Evolutionary conservation across 2,888 invertebrate genomes (phyloP).

Genomic region (Trichopria drosophilae): DNA sequence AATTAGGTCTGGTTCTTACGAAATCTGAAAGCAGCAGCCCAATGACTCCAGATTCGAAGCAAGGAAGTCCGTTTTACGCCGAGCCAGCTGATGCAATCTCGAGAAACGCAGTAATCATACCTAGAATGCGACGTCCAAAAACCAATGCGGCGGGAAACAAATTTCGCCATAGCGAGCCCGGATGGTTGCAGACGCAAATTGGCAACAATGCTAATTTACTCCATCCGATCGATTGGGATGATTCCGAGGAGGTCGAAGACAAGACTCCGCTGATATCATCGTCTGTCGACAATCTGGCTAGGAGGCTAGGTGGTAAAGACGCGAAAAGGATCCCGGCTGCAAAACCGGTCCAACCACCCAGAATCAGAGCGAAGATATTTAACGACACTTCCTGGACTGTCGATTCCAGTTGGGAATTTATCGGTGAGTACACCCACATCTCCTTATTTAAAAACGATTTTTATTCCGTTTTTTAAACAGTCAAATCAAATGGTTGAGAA

Average conservation of each 20-base stretch:
- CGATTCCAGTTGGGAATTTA: slow-evolving; percentile 90
- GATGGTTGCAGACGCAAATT: slow-evolving; percentile 46
- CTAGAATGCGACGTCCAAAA: slow-evolving; percentile 38
- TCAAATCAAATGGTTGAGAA: no score
- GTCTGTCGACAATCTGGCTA: slow-evolving; percentile 69
- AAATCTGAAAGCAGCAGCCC: slow-evolving; percentile 53
- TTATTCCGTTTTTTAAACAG: no score
- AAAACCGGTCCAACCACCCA: slow-evolving; percentile 74
- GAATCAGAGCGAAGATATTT: slow-evolving; percentile 59
- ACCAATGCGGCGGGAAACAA: slow-evolving; percentile 21
- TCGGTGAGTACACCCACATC: no score
- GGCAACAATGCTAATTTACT: slow-evolving; percentile 38
- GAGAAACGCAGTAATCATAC: slow-evolving; percentile 54
- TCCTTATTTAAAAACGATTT: no score
- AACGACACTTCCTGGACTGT: slow-evolving; percentile 73
- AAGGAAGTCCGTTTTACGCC: slow-evolving; percentile 85
- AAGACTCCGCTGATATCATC: slow-evolving; percentile 63
- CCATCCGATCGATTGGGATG: slow-evolving; percentile 55
- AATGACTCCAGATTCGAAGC: slow-evolving; percentile 61
- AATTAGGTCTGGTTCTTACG: slow-evolving; percentile 48
- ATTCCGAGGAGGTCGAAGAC: slow-evolving; percentile 52
- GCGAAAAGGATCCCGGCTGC: slow-evolving; percentile 63
- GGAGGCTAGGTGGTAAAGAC: slow-evolving; percentile 55
- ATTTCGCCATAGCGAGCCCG: slow-evolving; percentile 56
- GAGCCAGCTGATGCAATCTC: slow-evolving; percentile 85